Evolutionary conservation across 1,140 invertebrate genomes (phyloP).

Genomic region (Drosophila busckii): DNA sequence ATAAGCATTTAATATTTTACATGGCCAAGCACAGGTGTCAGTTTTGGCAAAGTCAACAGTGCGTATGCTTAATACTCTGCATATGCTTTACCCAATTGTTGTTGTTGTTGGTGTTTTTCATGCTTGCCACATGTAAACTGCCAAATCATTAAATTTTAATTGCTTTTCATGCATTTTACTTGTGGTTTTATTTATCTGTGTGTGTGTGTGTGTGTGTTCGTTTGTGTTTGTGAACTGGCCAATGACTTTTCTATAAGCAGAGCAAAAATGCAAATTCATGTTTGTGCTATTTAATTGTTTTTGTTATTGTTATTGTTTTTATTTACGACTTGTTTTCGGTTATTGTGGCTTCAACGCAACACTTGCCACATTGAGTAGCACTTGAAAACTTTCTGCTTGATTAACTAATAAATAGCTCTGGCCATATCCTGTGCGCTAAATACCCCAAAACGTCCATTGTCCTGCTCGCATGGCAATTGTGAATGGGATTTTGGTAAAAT

Average conservation of each 20-base stretch:
- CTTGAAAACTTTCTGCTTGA: conserved; percentile 56
- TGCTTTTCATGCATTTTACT: conserved; percentile 36
- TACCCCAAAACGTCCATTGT: too few species aligned
- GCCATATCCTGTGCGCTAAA: conserved; percentile 13
- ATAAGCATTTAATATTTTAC: too few species aligned
- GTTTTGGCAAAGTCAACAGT: not conserved
- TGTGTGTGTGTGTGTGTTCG: not conserved
- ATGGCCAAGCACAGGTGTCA: too few species aligned
- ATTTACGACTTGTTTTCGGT: not conserved
- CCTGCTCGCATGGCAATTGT: too few species aligned
- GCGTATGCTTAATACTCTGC: not conserved
- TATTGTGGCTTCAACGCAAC: conserved; percentile 12
- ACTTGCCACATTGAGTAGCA: conserved; percentile 30
- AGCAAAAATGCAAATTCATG: conserved; percentile 38
- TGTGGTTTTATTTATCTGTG: conserved; percentile 20
- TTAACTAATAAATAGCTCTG: conserved; percentile 54
- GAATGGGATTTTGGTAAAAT: too few species aligned
- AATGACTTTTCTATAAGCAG: conserved; percentile 5
- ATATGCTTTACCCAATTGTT: not conserved
- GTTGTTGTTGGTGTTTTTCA: not conserved
- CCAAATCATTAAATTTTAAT: conserved; percentile 32
- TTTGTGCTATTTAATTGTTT: conserved; percentile 14
- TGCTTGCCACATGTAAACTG: not conserved
- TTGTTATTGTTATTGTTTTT: conserved; percentile 9
- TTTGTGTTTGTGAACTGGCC: conserved; percentile 3